These are phyloP conservation scores for Drosophila tropicalis DNA, from an alignment of 1,140 invertebrate genomes.

Conservation along the genomic window DNA sequence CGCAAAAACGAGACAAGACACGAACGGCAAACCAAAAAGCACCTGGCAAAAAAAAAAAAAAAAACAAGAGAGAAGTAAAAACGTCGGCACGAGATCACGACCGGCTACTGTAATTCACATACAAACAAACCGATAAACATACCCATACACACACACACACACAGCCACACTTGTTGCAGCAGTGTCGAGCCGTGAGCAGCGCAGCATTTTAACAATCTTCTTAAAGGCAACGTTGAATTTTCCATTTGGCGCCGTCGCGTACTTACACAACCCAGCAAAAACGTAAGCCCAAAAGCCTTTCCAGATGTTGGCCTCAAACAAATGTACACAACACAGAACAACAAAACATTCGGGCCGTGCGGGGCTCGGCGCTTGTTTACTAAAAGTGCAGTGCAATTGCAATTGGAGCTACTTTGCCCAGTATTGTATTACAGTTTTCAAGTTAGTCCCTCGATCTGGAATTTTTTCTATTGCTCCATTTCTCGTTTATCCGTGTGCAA, in stretches of 20 bases:
- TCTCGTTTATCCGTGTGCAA: background rate
- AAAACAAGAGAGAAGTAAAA: constrained; percentile 1
- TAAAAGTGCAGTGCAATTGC: background rate
- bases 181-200: constrained; percentile 11
- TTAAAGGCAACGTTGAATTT: constrained; percentile 35
- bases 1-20: constrained; percentile 37
- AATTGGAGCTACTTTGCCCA: background rate
- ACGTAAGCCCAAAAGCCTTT: constrained; percentile 31
- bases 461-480: no score
- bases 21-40: constrained; percentile 32
- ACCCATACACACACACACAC: constrained; percentile 58
- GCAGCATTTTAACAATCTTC: constrained; percentile 24
- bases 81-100: constrained; percentile 55
- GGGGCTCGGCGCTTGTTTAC: background rate
- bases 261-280: constrained; percentile 51
- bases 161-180: constrained; percentile 67
- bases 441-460: no score
- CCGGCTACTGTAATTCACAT: constrained; percentile 41
- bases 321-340: background rate
- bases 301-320: constrained; percentile 34
- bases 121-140: constrained; percentile 36
- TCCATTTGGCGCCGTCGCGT: constrained; percentile 40
- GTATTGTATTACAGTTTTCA: no score
- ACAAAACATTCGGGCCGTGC: background rate
- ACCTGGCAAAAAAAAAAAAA: constrained; percentile 40